phyloP scores from a whole-genome alignment of 2,797 vertebrate species.

The Microctenopoma stevenorrisi region DNA sequence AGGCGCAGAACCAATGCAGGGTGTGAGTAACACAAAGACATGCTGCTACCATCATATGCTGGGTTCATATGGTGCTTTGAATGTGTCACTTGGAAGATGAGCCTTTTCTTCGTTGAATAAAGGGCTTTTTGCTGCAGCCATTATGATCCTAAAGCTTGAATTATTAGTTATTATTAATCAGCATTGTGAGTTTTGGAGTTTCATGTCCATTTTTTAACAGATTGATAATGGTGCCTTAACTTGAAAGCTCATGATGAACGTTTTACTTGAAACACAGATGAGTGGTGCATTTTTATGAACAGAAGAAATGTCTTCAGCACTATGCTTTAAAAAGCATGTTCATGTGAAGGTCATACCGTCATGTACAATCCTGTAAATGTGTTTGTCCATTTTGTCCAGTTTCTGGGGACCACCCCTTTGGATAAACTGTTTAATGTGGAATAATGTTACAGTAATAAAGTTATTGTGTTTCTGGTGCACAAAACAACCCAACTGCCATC shows the following conservation, averaged over 20 bases:
- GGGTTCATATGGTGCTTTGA: conserved; percentile 34
- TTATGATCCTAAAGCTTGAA: conserved; percentile 43
- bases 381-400: conserved; percentile 19
- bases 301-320: conserved; percentile 1
- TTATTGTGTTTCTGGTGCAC: conserved; percentile 11
- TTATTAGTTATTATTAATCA: conserved; percentile 5
- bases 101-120: conserved; percentile 35
- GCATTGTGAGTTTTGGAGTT: not conserved
- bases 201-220: conserved; percentile 6
- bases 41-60: conserved; percentile 14
- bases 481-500: conserved; percentile 44
- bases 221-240: conserved; percentile 41
- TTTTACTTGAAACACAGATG: conserved; percentile 41
- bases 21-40: conserved; percentile 45
- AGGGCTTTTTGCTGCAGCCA: conserved; percentile 40
- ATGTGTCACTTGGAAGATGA: conserved; percentile 7
- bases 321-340: conserved; percentile 23
- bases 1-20: conserved; percentile 54
- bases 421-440: conserved; percentile 19
- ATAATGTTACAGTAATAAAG: conserved; percentile 34
- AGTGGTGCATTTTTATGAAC: conserved; percentile 5
- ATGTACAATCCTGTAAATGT: conserved; percentile 10
- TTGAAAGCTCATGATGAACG: conserved; percentile 22
- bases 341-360: conserved; percentile 6
- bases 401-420: not conserved